A percentile compares a stretch with the other conserved stretches of the same genome.
phyloP scores from a whole-genome alignment of 2,113 vertebrate species.

The Ochotona curzoniae region DNA sequence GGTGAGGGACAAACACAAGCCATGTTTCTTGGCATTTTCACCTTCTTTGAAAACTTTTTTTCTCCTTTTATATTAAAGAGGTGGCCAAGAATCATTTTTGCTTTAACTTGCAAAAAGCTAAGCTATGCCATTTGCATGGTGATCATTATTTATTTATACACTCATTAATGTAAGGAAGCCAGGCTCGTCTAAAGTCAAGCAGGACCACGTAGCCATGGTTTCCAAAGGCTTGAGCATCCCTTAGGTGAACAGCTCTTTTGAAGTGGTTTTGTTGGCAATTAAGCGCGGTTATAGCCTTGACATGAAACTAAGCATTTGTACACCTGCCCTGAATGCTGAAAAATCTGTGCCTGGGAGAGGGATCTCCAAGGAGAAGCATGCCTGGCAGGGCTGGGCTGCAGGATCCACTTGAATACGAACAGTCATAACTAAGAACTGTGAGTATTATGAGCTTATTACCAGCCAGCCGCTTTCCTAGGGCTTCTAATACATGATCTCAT shows the following conservation, averaged over 20 bases:
- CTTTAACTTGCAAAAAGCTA: slow-evolving; percentile 66
- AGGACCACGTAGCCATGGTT: neutral
- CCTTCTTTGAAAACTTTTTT: slow-evolving; percentile 43
- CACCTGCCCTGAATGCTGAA: slow-evolving; percentile 69
- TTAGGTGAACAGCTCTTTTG: slow-evolving; percentile 58
- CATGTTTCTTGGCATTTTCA: slow-evolving; percentile 36
- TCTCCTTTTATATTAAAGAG: slow-evolving; percentile 41
- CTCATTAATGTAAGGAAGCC: slow-evolving; percentile 63
- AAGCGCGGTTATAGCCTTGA: slow-evolving; percentile 73
- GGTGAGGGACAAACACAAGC: neutral
- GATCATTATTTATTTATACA: slow-evolving; percentile 75
- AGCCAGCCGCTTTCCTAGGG: neutral
- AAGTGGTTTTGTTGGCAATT: slow-evolving; percentile 79
- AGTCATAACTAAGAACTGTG: neutral
- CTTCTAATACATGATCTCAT: slow-evolving; percentile 43
- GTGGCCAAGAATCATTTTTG: slow-evolving; percentile 41
- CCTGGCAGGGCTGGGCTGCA: neutral
- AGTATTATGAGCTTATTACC: neutral
- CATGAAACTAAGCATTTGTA: slow-evolving; percentile 63
- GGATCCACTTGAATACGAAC: neutral
- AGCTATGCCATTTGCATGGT: slow-evolving; percentile 62
- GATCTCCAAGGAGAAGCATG: neutral
- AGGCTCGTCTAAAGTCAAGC: slow-evolving; percentile 1
- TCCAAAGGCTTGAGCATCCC: slow-evolving; percentile 6
- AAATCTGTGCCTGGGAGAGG: slow-evolving; percentile 6